Base-by-base conservation (phyloP, 2,113 vertebrate species). In the Puntigrus tetrazona region DNA sequence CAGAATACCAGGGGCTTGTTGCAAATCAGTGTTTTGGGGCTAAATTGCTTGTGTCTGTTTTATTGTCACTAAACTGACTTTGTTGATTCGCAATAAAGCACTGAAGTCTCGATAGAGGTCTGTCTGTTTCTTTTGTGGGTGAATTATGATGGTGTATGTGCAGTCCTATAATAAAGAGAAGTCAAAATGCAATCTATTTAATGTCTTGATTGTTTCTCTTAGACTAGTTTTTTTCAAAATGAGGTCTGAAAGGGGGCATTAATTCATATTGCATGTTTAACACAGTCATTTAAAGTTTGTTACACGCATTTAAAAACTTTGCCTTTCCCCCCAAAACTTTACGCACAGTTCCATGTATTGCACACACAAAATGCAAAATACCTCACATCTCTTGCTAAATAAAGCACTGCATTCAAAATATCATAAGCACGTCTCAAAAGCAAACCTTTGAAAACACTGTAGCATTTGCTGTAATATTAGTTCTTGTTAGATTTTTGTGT, bases 11-110 rank as follows among this genome's bases (percentile, higher is more conserved):
- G 7, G 11, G 50, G 29, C 74, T 77, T 20, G 7, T 34, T 55
- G 74, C 29, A 78, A 59, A 78, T 57, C 31, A 41, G 6, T 38
- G 22, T 59, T 59, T 77, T 36, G 50, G 29, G 27, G 74, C 8
- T 55, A n/a, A 77, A 77, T 50, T 14, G 36, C 76, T 61, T 59
- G 74, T 55, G 55, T 77, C 20, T 34, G 29, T 20, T 52, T 34
- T 55, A 55, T 77, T 52, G 47, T 55, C 47, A 55, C 67, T 38
- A n/a, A 41, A 8, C 67, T 41, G 67, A 70, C 36, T 10, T 0
- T 22, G 31, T 77, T 52, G 73, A 31, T 31, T 75, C 52, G 27
- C 31, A n/a, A 25, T 5, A 27, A 8, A 11, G 8, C 14, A 9
- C 4, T 79, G 8, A 45, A 43, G 36, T 29, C 4, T 10, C 16